phyloP scores from a whole-genome alignment of 2,888 invertebrate genomes.

The Corythucha ciliata region DNA sequence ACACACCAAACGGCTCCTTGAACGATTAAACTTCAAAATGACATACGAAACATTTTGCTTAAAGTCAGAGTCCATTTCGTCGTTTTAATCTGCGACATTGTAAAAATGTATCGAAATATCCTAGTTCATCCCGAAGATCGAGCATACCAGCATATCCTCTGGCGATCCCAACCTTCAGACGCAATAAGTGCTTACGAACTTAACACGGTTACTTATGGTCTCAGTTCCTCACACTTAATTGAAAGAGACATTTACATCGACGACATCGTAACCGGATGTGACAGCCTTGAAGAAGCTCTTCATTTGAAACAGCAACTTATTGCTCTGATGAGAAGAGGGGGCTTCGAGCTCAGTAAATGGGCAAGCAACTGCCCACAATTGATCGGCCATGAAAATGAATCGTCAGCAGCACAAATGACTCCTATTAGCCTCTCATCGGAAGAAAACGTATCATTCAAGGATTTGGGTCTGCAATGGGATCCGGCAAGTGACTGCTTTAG shows the following conservation, averaged over 20 bases:
- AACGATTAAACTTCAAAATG: slow-evolving; percentile 19
- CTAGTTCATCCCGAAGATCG: background rate
- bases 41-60: slow-evolving; percentile 14
- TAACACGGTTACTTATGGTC: slow-evolving; percentile 11
- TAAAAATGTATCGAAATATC: slow-evolving; percentile 13
- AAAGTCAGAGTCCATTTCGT: slow-evolving; percentile 11
- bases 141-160: slow-evolving; percentile 5
- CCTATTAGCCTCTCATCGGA: slow-evolving; percentile 1
- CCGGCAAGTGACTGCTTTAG: slow-evolving; percentile 24
- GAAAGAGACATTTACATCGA: slow-evolving; percentile 8
- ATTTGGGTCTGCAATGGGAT: slow-evolving; percentile 30
- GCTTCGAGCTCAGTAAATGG: slow-evolving; percentile 22
- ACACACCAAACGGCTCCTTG: slow-evolving; percentile 10
- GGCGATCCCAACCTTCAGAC: background rate
- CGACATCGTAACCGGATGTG: background rate
- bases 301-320: background rate
- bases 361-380: slow-evolving; percentile 6
- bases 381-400: background rate
- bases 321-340: background rate
- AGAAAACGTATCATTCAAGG: slow-evolving; percentile 23
- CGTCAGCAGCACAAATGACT: background rate
- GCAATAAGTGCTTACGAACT: background rate
- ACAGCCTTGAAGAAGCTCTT: background rate
- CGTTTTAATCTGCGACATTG: slow-evolving; percentile 4
- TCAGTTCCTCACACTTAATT: no score